Evolutionary conservation across 37 sponge, comb jelly and placozoan species (phyloP).

Genomic region (Cladorhizidae sp.): DNA sequence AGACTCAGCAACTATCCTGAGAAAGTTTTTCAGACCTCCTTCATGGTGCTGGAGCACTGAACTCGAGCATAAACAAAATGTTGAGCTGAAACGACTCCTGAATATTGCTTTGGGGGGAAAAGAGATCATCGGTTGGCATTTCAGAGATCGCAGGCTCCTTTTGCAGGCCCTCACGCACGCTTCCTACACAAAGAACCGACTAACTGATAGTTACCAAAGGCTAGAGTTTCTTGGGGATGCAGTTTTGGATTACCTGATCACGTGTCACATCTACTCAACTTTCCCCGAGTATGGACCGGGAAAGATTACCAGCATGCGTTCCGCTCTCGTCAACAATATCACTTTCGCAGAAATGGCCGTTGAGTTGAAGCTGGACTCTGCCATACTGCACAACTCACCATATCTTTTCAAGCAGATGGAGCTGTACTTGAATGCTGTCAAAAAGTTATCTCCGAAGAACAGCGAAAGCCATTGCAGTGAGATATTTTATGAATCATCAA

Average conservation of each 20-base stretch:
- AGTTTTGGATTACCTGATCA: conserved; percentile 90
- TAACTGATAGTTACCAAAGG: conserved; percentile 92
- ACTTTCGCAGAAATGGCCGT: conserved; percentile 77
- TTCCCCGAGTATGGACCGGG: conserved; percentile 75
- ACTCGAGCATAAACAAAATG: not conserved
- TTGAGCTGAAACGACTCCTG: conserved; percentile 4
- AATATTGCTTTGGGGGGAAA: not conserved
- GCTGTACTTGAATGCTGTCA: not conserved
- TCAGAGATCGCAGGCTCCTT: conserved; percentile 68
- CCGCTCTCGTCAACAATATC: conserved; percentile 93
- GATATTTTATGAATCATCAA: too few species aligned
- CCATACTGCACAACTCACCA: conserved; percentile 61
- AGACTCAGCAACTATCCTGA: conserved; percentile 12
- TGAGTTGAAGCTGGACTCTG: conserved; percentile 35
- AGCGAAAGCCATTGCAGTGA: too few species aligned
- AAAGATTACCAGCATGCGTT: conserved; percentile 77
- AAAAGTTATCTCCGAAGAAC: not conserved
- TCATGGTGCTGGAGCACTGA: not conserved
- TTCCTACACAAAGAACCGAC: conserved; percentile 83
- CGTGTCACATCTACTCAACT: conserved; percentile 70
- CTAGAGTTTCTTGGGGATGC: conserved; percentile 99
- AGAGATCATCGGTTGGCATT: conserved; percentile 54
- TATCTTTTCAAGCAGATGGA: conserved; percentile 50
- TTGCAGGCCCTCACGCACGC: conserved; percentile 95
- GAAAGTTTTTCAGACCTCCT: conserved; percentile 9